Evolutionary conservation across 2,113 vertebrate species (phyloP).

Genomic region (Astur gentilis): DNA sequence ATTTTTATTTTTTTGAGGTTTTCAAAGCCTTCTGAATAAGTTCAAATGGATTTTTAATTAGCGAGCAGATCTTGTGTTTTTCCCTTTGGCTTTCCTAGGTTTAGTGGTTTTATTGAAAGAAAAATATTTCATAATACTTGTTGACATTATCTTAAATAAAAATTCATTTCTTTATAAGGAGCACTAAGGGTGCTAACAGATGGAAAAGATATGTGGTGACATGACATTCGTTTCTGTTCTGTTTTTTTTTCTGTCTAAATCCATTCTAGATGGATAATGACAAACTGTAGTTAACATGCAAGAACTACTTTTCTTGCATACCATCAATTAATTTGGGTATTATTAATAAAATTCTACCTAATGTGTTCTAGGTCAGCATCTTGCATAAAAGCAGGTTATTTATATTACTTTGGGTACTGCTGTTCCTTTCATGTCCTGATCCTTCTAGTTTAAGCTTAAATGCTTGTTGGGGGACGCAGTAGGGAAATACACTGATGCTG

Average conservation of each 20-base stretch:
- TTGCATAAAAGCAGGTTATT: not conserved
- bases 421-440: not conserved
- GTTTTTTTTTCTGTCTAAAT: conserved; percentile 11
- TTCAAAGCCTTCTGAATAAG: conserved; percentile 17
- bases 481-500: not conserved
- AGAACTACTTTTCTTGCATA: not conserved
- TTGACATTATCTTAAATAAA: conserved; percentile 57
- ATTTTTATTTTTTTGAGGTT: conserved; percentile 35
- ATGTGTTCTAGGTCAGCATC: not conserved
- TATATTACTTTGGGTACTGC: not conserved
- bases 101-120: conserved; percentile 27
- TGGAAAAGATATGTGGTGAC: conserved; percentile 40
- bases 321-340: not conserved
- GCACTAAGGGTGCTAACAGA: conserved; percentile 56
- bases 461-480: not conserved
- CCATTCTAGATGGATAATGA: conserved; percentile 22
- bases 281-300: conserved; percentile 8
- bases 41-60: conserved; percentile 57
- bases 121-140: conserved; percentile 54
- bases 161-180: conserved; percentile 35
- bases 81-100: not conserved
- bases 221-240: conserved; percentile 30
- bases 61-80: not conserved
- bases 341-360: not conserved
- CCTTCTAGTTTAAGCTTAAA: not conserved